phyloP scores from a whole-genome alignment of 2,797 vertebrate genomes.

The Tamandua tetradactyla region DNA sequence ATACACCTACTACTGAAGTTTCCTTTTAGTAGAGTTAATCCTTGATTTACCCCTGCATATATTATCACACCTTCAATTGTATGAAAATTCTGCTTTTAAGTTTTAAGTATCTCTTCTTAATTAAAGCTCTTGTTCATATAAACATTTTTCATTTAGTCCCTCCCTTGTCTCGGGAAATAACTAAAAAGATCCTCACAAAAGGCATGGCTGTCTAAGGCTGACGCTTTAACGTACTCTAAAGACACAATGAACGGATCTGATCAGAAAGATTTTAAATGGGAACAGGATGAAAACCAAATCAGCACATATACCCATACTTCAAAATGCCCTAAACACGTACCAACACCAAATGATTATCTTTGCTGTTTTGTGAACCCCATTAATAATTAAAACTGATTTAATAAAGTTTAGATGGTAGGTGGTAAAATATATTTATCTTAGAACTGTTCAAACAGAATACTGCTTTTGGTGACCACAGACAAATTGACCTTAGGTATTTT shows the following conservation, averaged over 20 bases:
- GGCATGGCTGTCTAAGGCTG: background rate
- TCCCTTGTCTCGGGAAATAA: background rate
- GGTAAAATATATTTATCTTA: background rate
- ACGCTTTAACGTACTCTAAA: background rate
- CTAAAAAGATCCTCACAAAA: background rate
- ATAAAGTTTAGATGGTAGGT: background rate
- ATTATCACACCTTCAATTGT: too few species aligned
- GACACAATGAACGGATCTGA: background rate
- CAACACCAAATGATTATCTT: background rate
- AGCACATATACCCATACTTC: background rate
- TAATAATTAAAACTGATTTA: background rate
- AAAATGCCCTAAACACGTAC: background rate
- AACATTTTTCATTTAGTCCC: background rate
- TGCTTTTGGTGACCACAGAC: too few species aligned
- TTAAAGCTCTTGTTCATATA: conserved; percentile 12
- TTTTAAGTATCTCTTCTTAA: background rate
- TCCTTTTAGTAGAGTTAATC: background rate
- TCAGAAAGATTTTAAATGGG: background rate
- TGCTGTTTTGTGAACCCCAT: background rate
- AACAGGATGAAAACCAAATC: background rate
- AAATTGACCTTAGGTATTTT: too few species aligned
- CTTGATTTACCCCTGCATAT: background rate
- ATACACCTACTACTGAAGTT: background rate
- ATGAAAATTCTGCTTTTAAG: too few species aligned
- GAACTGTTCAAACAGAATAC: background rate